These are phyloP conservation scores for Ivindomyrus marchei DNA, from an alignment of 2,113 vertebrate genomes.

Conservation along the genomic window DNA sequence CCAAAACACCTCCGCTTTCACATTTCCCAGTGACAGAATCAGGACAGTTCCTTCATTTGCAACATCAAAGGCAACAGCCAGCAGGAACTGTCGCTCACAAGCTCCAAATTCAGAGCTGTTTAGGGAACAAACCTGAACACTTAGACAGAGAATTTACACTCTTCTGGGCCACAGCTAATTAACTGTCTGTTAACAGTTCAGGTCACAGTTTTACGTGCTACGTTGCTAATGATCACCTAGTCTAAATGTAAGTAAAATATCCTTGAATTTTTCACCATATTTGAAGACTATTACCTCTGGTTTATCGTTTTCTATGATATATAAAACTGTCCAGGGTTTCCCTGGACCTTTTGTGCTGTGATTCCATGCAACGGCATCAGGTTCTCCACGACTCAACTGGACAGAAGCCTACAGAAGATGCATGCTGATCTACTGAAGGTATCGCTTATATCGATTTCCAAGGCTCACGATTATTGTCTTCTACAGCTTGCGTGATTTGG, in stretches of 20 bases:
- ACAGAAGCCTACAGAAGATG: not conserved
- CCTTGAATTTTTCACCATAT: not conserved
- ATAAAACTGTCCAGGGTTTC: not conserved
- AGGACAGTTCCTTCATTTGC: slow-evolving; percentile 8
- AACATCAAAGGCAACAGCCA: slow-evolving; percentile 19
- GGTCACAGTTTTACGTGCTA: not conserved
- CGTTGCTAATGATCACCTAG: not conserved
- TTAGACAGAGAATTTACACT: not conserved
- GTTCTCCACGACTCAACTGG: not conserved
- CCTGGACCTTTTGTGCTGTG: not conserved
- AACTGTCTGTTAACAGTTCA: not conserved
- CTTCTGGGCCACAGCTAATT: not conserved
- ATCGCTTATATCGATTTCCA: not conserved
- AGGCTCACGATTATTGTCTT: not conserved
- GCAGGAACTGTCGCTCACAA: not conserved
- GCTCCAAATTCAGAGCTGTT: not conserved
- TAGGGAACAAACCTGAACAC: not conserved
- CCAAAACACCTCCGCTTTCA: not conserved
- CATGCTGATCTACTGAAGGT: not conserved
- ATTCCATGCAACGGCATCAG: not conserved
- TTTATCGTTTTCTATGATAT: not conserved
- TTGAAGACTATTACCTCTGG: not conserved
- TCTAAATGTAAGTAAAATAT: not conserved
- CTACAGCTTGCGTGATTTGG: not conserved
- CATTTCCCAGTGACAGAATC: slow-evolving; percentile 29